Evolutionary conservation across 2,888 invertebrate genomes (phyloP), one percentile per base, ranked within the genome.

Genomic region (Cyclophora punctaria): DNA sequence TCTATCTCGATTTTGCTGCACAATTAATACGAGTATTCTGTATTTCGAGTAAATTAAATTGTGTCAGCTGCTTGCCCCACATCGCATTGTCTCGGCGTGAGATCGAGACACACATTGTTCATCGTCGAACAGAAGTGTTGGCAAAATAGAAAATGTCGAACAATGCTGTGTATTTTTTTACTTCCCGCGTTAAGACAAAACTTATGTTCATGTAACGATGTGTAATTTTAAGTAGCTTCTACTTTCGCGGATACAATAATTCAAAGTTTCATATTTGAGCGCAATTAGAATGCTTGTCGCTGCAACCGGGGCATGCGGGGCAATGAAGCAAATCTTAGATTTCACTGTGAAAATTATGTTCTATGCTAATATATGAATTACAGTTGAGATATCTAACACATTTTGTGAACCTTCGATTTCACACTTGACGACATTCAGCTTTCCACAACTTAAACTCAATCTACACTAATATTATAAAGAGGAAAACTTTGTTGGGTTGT

Each of bases 51-150:
- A 80, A 83, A 85, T 80, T 79, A 75, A 87, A 85, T 85, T 81
- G 84, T 88, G 86, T 84, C 86, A 85, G 82, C 75, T 78, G 78
- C 78, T 78, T 84, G 83, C 78, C 80, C 86, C 80, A 87, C 85
- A 82, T 85, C 70, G 79, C 67, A 87, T 87, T 87, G 87, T 87
- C 67, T 74, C 63, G 64, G 63, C 84, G 87, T 86, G 87, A 73
- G 86, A 86, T 71, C 71, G 70, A 70, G 69, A 76, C 70, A 71
- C 75, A 37, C 37, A 83, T 84, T 85, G 83, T 83, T 80, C 75
- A 73, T 76, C 70, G 71, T 65, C 67, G 47, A 57, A 52, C 49
- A 46, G 43, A 50, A 69, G 65, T 76, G 76, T 73, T 74, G 77
- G 78, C 63, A 77, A 83, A 86, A 83, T 84, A 85, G 84, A 85